Evolutionary conservation across 2,888 invertebrate species (phyloP).

Genomic region (Rotaria macrura): DNA sequence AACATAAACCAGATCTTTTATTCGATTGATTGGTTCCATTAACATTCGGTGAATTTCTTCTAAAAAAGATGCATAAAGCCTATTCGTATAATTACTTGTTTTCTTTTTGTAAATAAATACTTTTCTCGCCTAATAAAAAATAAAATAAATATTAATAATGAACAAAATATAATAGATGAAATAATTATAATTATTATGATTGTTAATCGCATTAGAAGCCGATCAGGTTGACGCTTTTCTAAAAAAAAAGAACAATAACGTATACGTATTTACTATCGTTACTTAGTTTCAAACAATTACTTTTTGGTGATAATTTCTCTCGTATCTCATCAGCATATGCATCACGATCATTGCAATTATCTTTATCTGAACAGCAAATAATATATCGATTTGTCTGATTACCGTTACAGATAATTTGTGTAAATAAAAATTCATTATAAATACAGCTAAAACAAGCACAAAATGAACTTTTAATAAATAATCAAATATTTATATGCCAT

Average conservation of each 20-base stretch:
- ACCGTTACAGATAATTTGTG: not conserved
- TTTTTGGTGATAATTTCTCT: not conserved
- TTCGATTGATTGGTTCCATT: not conserved
- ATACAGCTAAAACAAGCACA: not conserved
- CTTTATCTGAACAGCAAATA: not conserved
- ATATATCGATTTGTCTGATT: not conserved
- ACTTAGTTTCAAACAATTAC: not conserved
- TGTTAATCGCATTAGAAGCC: not conserved
- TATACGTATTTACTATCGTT: not conserved
- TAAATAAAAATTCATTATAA: not conserved
- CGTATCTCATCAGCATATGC: not conserved
- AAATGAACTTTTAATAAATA: not conserved
- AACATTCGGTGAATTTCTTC: not conserved
- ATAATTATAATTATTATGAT: too few species aligned
- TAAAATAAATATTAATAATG: not conserved
- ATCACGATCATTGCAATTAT: slow-evolving; percentile 9
- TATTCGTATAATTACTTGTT: too few species aligned
- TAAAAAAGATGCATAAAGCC: too few species aligned
- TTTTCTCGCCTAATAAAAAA: not conserved
- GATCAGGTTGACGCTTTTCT: not conserved
- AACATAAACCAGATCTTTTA: too few species aligned
- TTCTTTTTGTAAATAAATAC: not conserved
- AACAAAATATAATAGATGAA: not conserved
- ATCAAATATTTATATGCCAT: not conserved
- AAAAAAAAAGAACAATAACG: not conserved